Evolutionary conservation across 2,888 invertebrate species (phyloP).

Genomic region (Dichetophora obliterata): DNA sequence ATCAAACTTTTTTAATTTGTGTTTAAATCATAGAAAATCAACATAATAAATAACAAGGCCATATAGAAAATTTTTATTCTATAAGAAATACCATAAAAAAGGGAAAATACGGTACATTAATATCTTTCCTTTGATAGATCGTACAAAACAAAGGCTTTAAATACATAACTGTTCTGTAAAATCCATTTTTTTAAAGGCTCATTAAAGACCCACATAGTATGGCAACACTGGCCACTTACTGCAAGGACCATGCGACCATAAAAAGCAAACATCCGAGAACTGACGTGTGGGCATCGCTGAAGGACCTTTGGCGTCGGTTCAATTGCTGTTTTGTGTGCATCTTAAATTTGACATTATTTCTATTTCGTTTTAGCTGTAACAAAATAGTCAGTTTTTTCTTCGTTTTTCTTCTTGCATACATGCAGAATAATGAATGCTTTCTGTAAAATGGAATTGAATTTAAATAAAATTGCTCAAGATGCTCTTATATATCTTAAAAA

Average conservation of each 20-base stretch:
- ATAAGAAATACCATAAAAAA: too few relatives aligned
- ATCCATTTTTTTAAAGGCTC: too few relatives aligned
- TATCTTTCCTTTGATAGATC: too few relatives aligned
- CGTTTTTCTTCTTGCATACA: background rate
- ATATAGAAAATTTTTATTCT: too few relatives aligned
- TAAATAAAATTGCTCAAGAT: constrained; percentile 30
- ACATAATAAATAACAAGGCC: too few relatives aligned
- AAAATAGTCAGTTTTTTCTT: background rate
- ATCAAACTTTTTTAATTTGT: too few relatives aligned
- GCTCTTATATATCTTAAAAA: background rate
- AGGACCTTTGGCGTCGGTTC: constrained; percentile 56
- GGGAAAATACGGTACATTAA: too few relatives aligned
- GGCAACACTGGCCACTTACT: constrained; percentile 3
- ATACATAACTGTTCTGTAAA: too few relatives aligned
- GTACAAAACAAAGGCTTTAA: too few relatives aligned
- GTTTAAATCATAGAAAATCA: too few relatives aligned
- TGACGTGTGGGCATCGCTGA: constrained; percentile 43
- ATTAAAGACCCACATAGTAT: too few relatives aligned
- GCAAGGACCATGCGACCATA: constrained; percentile 4
- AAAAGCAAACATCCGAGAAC: constrained; percentile 25
- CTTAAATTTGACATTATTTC: constrained; percentile 32
- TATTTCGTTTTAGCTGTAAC: background rate
- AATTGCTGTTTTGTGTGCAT: constrained; percentile 40
- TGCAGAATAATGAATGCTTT: constrained; percentile 19
- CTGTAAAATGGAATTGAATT: constrained; percentile 29